Evolutionary conservation across 2,888 invertebrate species (phyloP), one percentile per base, ranked within the genome.

Genomic region (Drosophila histrio): DNA sequence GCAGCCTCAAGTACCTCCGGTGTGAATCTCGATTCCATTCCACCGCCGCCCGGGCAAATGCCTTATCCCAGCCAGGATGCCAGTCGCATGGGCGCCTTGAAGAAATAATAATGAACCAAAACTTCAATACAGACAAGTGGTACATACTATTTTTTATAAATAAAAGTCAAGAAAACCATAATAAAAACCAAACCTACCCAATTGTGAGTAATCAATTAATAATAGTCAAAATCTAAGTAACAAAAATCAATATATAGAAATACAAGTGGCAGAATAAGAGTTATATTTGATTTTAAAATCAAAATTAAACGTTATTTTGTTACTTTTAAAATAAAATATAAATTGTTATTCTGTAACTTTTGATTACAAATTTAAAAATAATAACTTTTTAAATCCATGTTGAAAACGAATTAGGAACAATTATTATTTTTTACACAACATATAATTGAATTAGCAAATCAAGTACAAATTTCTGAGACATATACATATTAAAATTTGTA

Each of bases 41-140:
- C 91, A 39, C 89, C 91, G 26, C 90, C 92, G 21, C 91, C 94
- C 1, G 89, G 88, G 1, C 93, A 94, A 0, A 93, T 95, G 44
- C 98, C 99, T 92, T 99, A 99, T 93, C 99, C 99, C 3, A 98
- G 98, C 89, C 99, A 99, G 92, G 99, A 99, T 93, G 99, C 99
- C 2, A 60, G 53, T 28, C 59, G 59, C 36, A 60, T 60, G 59
- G 59, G 59, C 19, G 53, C 59, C 7, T n/a, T 56, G 1, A 61
- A 61, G 11, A 61, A 61, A 32, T 61, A 39, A 56, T 19, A 30
- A 15, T 26, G 9, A 9, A 47, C 15, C 19, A 6, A 15, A 5
- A 36, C 19, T 17, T 36, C 44, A 46, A n/a, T 8, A 26, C 8
- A 13, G 24, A 47, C 38, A 38, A 38, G 13, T 34, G 19, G 13